Evolutionary conservation across 2,888 invertebrate genomes (phyloP).

Genomic region (Acanthosoma haemorrhoidale): DNA sequence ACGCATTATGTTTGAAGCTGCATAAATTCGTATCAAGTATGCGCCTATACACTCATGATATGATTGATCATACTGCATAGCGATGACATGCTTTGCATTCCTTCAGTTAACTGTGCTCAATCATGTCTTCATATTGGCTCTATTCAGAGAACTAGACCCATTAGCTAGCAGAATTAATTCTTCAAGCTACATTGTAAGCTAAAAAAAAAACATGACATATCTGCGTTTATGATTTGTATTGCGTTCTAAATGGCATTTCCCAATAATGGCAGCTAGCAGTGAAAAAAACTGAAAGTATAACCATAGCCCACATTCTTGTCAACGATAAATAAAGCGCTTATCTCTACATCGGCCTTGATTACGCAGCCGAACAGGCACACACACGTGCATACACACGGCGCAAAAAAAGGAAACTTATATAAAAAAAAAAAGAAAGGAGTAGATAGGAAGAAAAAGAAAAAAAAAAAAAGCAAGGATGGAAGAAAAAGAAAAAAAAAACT

Average conservation of each 20-base stretch:
- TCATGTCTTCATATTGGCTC: too few species aligned
- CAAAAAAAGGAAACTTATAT: background rate
- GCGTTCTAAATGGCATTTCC: background rate
- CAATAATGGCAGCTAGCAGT: background rate
- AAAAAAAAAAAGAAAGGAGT: background rate
- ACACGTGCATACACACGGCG: background rate
- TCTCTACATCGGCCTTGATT: background rate
- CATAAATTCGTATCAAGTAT: too few species aligned
- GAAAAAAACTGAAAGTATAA: background rate
- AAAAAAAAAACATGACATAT: too few species aligned
- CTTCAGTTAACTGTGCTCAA: too few species aligned
- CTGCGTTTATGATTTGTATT: background rate
- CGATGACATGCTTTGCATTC: too few species aligned
- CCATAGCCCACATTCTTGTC: background rate
- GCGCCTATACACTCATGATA: too few species aligned
- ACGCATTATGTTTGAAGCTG: too few species aligned
- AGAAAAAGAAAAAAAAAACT: background rate
- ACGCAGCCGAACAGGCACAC: background rate
- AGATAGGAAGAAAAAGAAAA: background rate
- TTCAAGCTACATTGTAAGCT: too few species aligned
- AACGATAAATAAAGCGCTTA: background rate
- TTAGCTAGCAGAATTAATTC: too few species aligned
- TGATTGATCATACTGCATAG: too few species aligned
- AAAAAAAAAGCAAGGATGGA: background rate
- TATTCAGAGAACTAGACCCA: too few species aligned